Evolutionary conservation across 92 coral and sea anemone genomes (phyloP).

Genomic region (Siderastrea siderea): DNA sequence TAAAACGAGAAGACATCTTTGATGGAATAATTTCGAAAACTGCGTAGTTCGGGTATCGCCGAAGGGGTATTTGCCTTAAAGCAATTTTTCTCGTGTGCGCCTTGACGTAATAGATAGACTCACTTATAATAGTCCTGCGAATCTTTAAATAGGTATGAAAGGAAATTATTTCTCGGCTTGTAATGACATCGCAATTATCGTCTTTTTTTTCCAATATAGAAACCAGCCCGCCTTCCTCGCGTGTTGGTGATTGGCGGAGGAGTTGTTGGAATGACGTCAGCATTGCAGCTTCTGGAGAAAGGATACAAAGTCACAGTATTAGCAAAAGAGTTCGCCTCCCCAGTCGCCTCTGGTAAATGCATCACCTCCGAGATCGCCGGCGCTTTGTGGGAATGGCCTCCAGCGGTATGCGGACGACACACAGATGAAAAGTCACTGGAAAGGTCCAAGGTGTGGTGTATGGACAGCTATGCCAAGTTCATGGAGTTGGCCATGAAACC

Average conservation of each 20-base stretch:
- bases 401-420: conserved; percentile 59
- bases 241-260: conserved; percentile 39
- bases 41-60: too few species aligned
- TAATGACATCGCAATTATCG: neutral
- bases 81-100: too few species aligned
- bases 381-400: conserved; percentile 62
- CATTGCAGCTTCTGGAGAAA: conserved; percentile 33
- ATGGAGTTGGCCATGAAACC: conserved; percentile 62
- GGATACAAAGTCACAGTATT: conserved; percentile 49
- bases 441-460: conserved; percentile 54
- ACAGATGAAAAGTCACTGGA: conserved; percentile 51
- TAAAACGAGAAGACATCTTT: too few species aligned
- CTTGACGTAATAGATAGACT: too few species aligned
- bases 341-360: conserved; percentile 42
- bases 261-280: conserved; percentile 43
- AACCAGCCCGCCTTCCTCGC: conserved; percentile 2
- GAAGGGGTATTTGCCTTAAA: too few species aligned
- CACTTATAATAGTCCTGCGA: too few species aligned
- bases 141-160: too few species aligned
- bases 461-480: conserved; percentile 56
- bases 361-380: conserved; percentile 65
- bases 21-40: too few species aligned
- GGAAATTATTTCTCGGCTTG: too few species aligned
- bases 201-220: neutral
- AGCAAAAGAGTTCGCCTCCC: conserved; percentile 52